phyloP scores from a whole-genome alignment of 2,888 invertebrate species.

The Corbicula japonica region DNA sequence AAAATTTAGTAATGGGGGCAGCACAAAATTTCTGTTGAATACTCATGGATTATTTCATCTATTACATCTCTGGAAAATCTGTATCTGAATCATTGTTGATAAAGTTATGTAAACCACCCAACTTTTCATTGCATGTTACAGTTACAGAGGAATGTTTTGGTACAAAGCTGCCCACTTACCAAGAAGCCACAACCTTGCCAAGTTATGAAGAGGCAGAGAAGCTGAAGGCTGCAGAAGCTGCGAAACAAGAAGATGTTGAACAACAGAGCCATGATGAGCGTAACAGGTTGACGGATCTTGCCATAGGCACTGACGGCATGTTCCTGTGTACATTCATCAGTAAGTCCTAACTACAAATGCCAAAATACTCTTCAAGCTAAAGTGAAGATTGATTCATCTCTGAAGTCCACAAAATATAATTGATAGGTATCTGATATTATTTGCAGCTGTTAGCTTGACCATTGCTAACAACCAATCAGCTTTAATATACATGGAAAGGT shows the following conservation, averaged over 20 bases:
- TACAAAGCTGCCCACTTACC: slow-evolving; percentile 92
- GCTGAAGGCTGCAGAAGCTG: slow-evolving; percentile 89
- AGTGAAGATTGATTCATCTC: background rate
- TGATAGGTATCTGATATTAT: too few relatives aligned
- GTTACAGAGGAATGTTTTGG: slow-evolving; percentile 54
- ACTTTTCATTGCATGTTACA: too few relatives aligned
- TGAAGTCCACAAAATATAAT: too few relatives aligned
- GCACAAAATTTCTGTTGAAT: too few relatives aligned
- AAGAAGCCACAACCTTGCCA: slow-evolving; percentile 94
- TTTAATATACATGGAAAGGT: too few relatives aligned
- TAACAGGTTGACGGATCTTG: slow-evolving; percentile 90
- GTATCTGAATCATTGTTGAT: too few relatives aligned
- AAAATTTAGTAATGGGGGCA: too few relatives aligned
- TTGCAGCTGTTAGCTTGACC: too few relatives aligned
- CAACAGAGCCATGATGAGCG: slow-evolving; percentile 63
- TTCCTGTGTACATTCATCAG: slow-evolving; percentile 96
- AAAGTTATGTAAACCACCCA: too few relatives aligned
- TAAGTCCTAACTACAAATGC: slow-evolving; percentile 84
- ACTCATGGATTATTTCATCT: too few relatives aligned
- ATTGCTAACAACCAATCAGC: too few relatives aligned
- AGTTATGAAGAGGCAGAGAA: slow-evolving; percentile 97
- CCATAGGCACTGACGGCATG: slow-evolving; percentile 96
- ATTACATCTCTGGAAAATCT: too few relatives aligned
- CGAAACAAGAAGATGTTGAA: slow-evolving; percentile 87
- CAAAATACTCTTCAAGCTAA: background rate